These are phyloP conservation scores for Chaetodon trifasciatus DNA, from an alignment of 2,797 vertebrate genomes.

Conservation along the genomic window DNA sequence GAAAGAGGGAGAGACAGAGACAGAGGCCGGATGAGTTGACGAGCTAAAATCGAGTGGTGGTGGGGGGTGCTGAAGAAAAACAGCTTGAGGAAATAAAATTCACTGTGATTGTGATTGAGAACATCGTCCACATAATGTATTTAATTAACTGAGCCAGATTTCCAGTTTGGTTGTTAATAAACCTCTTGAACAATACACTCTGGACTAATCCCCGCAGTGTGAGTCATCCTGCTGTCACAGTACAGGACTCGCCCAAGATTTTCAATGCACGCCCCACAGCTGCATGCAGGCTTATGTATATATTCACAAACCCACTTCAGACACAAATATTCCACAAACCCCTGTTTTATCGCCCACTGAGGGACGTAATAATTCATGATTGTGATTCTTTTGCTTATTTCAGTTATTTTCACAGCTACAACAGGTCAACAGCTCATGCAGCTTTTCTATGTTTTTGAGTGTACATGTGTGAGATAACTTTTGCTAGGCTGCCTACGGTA, in stretches of 20 bases:
- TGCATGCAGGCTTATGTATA: background rate
- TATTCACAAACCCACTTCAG: background rate
- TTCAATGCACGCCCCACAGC: background rate
- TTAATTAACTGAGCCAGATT: constrained; percentile 31
- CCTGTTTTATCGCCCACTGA: background rate
- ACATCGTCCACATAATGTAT: constrained; percentile 7
- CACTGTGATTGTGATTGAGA: constrained; percentile 10
- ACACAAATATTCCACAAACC: background rate
- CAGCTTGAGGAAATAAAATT: background rate
- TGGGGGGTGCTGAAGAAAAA: background rate
- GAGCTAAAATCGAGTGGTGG: background rate
- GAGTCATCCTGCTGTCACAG: constrained; percentile 23
- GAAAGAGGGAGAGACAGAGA: too few relatives aligned
- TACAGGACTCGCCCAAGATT: background rate
- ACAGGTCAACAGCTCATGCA: background rate
- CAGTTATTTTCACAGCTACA: background rate
- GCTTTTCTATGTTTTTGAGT: background rate
- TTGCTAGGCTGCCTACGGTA: constrained; percentile 4
- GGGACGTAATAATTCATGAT: too few relatives aligned
- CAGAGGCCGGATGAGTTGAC: background rate
- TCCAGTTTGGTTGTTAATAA: constrained; percentile 29
- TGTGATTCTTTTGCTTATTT: background rate
- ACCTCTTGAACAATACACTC: constrained; percentile 14
- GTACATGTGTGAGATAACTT: background rate
- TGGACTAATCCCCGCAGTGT: constrained; percentile 2